phyloP scores from a whole-genome alignment of 2,113 vertebrate genomes.

The Serinus canaria region DNA sequence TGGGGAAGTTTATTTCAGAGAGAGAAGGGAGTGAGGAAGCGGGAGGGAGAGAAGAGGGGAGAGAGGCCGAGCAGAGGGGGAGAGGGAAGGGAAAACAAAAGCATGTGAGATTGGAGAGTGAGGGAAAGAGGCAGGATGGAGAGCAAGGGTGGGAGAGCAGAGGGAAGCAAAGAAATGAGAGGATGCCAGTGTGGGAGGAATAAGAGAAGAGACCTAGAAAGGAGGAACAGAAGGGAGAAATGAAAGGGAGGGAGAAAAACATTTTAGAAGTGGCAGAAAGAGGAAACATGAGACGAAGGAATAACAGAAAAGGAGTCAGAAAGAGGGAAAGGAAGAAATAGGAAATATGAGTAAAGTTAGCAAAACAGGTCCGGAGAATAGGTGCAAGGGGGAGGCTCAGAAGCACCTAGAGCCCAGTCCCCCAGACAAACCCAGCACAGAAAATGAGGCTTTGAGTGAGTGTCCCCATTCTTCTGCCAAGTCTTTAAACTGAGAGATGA shows the following conservation, averaged over 20 bases:
- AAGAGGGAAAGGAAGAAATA: background rate
- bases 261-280: background rate
- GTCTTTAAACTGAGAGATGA: background rate
- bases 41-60: slow-evolving; percentile 36
- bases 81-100: slow-evolving; percentile 34
- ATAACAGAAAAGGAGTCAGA: slow-evolving; percentile 16
- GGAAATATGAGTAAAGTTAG: background rate
- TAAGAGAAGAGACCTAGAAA: background rate
- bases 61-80: slow-evolving; percentile 18
- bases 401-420: background rate
- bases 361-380: background rate
- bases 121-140: background rate
- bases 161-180: background rate
- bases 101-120: background rate
- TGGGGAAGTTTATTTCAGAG: slow-evolving; percentile 48
- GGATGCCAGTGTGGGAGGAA: background rate
- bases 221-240: slow-evolving; percentile 3
- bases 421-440: background rate
- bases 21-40: slow-evolving; percentile 26
- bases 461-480: slow-evolving; percentile 3
- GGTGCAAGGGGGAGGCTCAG: background rate
- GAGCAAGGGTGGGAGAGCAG: background rate
- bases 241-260: background rate
- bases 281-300: slow-evolving; percentile 17
- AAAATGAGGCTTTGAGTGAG: slow-evolving; percentile 17